These are phyloP conservation scores for Campylorhamphus procurvoides DNA, from an alignment of 2,113 vertebrate species.

Conservation along the genomic window DNA sequence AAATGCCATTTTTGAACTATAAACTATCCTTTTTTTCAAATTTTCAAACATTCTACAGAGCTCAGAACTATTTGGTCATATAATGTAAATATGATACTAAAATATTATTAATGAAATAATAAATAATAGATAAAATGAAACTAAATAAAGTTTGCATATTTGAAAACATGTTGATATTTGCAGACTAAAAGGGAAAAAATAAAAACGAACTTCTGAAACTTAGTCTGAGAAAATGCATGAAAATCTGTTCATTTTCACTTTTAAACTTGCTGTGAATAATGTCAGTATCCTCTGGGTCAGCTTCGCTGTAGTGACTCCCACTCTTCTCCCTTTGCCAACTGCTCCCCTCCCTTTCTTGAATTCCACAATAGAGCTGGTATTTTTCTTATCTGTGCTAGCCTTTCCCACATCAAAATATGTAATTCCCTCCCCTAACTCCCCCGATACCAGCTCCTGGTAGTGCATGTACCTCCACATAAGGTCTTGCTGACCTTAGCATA, in stretches of 20 bases:
- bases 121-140: neutral
- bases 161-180: neutral
- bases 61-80: neutral
- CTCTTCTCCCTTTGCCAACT: neutral
- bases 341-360: neutral
- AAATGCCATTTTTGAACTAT: neutral
- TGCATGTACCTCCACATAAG: neutral
- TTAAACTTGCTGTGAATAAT: neutral
- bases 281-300: neutral
- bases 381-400: neutral
- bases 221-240: neutral
- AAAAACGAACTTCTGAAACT: neutral
- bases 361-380: neutral
- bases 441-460: neutral
- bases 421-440: neutral
- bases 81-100: neutral
- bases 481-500: neutral
- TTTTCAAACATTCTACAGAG: neutral
- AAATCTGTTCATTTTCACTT: neutral
- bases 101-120: neutral
- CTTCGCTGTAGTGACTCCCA: neutral
- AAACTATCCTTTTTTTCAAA: neutral
- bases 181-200: neutral
- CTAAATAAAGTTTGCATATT: neutral
- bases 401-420: neutral